Conservation (phyloP, 2,113 vertebrate genomes). For the Labrus mixtus region DNA sequence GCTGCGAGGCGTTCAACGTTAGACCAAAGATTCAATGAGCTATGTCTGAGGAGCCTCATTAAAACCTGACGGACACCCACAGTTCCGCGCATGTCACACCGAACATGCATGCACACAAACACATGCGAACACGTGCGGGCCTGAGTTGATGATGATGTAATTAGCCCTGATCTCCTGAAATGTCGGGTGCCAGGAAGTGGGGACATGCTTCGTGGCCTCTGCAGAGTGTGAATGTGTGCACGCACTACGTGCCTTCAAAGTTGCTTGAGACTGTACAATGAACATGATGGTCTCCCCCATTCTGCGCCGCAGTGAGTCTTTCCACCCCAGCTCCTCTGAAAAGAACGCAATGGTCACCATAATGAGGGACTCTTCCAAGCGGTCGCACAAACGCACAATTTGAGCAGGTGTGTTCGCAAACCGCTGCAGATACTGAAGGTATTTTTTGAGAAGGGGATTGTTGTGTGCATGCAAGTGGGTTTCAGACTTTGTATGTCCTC, state of each 20-base stretch:
- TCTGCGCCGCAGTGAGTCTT: constrained; percentile 71
- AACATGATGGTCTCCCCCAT: constrained; percentile 57
- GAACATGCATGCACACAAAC: constrained; percentile 3
- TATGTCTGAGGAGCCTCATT: constrained; percentile 71
- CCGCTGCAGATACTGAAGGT: constrained; percentile 45
- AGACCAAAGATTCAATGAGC: constrained; percentile 64
- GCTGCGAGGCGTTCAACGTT: constrained; percentile 50
- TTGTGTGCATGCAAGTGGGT: constrained; percentile 11
- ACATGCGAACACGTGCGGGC: constrained; percentile 33
- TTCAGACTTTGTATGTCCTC: constrained; percentile 23
- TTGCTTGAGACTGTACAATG: constrained; percentile 57
- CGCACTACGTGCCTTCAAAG: constrained; percentile 48
- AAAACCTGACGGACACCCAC: constrained; percentile 60
- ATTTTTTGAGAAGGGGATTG: constrained; percentile 55
- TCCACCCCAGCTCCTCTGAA: constrained; percentile 79
- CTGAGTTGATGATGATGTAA: constrained; percentile 72
- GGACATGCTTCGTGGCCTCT: constrained; percentile 59
- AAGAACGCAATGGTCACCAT: constrained; percentile 77
- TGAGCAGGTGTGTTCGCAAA: constrained; percentile 76
- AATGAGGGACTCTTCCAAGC: constrained; percentile 77
- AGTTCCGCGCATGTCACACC: constrained; percentile 24
- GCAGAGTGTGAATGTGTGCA: constrained; percentile 50
- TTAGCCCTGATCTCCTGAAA: constrained; percentile 66
- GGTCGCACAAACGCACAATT: constrained; percentile 54
- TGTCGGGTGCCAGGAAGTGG: constrained; percentile 64